Base-by-base conservation (phyloP, 2,113 vertebrate species). In the Ctenomys sociabilis region DNA sequence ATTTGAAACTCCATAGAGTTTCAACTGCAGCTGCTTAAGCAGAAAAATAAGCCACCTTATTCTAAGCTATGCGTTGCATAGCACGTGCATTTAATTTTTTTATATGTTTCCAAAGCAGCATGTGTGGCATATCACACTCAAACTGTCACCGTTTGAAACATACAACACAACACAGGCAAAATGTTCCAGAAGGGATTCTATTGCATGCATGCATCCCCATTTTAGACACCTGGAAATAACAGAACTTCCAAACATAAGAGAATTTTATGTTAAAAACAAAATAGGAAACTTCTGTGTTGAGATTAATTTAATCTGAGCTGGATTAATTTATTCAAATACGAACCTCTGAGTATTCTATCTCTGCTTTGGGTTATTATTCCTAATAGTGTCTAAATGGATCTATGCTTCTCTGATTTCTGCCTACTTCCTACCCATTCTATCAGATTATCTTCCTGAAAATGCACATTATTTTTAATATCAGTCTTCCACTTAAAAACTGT, bases 121-220 rank as follows among this genome's bases (percentile, higher is more conserved):
- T 86, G 70, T 95, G 90, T n/a, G 90, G 63, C 66, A 10, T 84
- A 89, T 96, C 97, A 94, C 91, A 96, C 54, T 94, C 90, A 95
- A 52, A 88, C 92, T 88, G 84, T 70, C 82, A 86, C 92, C 92
- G 86, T 92, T 70, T 85, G 64, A 97, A 93, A 94, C 52, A 64
- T 40, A 90, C 37, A 90, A 40, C 63, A 90, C 64, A 72, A 84
- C 81, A 81, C n/a, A 89, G 40, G 45, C 80, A 82, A 72, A 73
- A 66, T 49, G 12, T 86, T 93, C 57, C 87, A 73, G 40, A 7
- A 63, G 92, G 19, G 43, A 93, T 37, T 82, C 49, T 70, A 64
- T 61, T 52, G 37, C 4, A 1, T 78, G 45, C 28, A 2, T 30
- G 32, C 1, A 1, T n/a, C 26, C 13, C 77, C 94, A 93, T 90